These are phyloP conservation scores for Ammodytes marinus DNA, from an alignment of 2,113 vertebrate species.

Conservation along the genomic window DNA sequence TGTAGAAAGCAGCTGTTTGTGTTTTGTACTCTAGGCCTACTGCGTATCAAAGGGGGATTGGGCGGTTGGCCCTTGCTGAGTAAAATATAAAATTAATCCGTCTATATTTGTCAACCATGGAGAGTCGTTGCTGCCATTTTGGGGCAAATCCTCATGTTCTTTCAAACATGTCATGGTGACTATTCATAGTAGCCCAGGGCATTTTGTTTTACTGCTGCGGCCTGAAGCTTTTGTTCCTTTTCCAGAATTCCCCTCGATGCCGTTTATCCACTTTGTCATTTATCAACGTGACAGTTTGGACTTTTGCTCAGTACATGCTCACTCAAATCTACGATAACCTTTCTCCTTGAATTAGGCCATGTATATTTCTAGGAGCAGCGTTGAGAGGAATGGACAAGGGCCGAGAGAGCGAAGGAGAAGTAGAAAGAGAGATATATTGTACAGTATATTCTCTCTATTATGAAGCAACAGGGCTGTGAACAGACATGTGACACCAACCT, in stretches of 20 bases:
- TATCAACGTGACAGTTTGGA: conserved; percentile 62
- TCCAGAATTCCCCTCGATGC: conserved; percentile 26
- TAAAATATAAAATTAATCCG: conserved; percentile 15
- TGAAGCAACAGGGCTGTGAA: no score
- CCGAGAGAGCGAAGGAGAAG: background rate
- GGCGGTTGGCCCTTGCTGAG: background rate
- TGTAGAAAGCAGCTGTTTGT: background rate
- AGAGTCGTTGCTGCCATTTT: conserved; percentile 36
- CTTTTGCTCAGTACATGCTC: conserved; percentile 41
- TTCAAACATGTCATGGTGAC: conserved; percentile 39
- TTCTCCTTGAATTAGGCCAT: conserved; percentile 48
- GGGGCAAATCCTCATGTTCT: conserved; percentile 38
- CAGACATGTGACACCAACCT: no score
- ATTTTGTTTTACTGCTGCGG: conserved; percentile 44
- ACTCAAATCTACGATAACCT: conserved; percentile 48
- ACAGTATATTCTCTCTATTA: background rate
- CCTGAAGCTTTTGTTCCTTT: conserved; percentile 19
- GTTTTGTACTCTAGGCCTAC: background rate
- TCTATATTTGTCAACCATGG: conserved; percentile 25
- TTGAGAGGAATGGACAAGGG: background rate
- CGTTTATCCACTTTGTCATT: conserved; percentile 49
- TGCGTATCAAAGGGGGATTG: conserved; percentile 1
- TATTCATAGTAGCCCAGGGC: conserved; percentile 31
- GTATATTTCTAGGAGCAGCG: conserved; percentile 30
- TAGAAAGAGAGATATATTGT: background rate